Base-by-base conservation (phyloP, 2,888 invertebrate species). In the Ormyrus labotus region DNA sequence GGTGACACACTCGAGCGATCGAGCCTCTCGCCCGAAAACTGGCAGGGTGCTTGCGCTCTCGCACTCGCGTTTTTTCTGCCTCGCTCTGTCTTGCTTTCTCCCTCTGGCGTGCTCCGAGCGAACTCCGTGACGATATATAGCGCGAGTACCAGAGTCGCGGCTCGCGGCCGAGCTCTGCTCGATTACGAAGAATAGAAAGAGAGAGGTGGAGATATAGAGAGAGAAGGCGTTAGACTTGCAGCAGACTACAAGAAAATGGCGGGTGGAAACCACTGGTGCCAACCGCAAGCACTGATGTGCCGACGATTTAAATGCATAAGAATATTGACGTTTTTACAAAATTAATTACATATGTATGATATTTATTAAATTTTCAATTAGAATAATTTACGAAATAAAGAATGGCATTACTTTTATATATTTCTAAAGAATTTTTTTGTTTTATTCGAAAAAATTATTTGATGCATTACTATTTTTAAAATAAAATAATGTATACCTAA, bases 231-330 rank as follows among this genome's bases (percentile, higher is more conserved):
- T 34, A 13, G 60, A n/a, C 45, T 34, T 34, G 34, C 57, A 83
- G 83, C 81, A 82, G 81, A 79, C 82, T 80, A 80, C 78, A 69
- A 61, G 77, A 78, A 82, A 74, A 82, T 80, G 82, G 82, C 76
- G 11, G 80, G n/a, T 5, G 11, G 13, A 7, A 2, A 47, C 9
- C 65, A 68, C 58, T 34, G 53, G 34, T 58, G 77, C 77, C 76
- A 77, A 47, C 34, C 34, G 34, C 34, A 34, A 34, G 34, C 34
- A 34, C 34, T 34, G 34, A 34, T 34, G 0, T 34, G 34, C 34
- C 34, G 34, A 45, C 0, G 19, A 58, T 78, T 78, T 48, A n/a
- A 72, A 78, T 47, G 2, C 4, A 2, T 50, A 34, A 34, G 34
- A 34, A 34, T 34, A 34, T 34, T 34, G 34, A 34, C 34, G 34